Base-by-base conservation (phyloP, 2,888 invertebrate genomes). In the Drosophila picticornis region DNA sequence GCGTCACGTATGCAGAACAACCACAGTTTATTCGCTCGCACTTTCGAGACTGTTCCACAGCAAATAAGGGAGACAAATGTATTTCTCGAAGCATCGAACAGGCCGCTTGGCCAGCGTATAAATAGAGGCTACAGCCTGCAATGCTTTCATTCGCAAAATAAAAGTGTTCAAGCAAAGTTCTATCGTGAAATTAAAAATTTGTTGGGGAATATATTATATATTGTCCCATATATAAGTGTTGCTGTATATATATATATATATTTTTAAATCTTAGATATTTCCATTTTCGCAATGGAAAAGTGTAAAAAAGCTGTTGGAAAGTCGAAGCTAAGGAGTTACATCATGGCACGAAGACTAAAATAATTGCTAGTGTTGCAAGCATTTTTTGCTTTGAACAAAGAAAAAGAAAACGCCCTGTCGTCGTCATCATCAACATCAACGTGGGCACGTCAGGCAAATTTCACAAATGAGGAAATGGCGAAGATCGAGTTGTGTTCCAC, bases 161-260 rank as follows among this genome's bases (percentile, higher is more conserved):
- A 52, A 67, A 80, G 85, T 85, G 88, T 31, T 60, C 19, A 72
- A 90, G 88, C 90, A 80, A 52, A 72, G 71, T 70, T 80, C 61
- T 51, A 13, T 0, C 5, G 80, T 74, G 61, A 72, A 66, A 43
- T 16, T 9, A 11, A 43, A 40, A 55, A 69, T 29, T 50, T 52
- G 25, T 66, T 65, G 36, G 25, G 60, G 19, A 68, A 38, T 25
- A 70, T 70, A 34, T 25, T 27, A 38, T 29, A 27, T 27, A 57
- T 56, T 57, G 13, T 63, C 55, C 48, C 19, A 51, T 25, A 32
- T 60, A 52, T 16, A 27, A 62, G 69, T 74, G 66, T 52, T 58
- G 51, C 53, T 50, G 51, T 46, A 67, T 57, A 80, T 57, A 65
- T 7, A 65, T 7, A 48, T 19, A 60, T 46, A 56, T 62, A 71